Evolutionary conservation across 2,113 vertebrate species (phyloP), one percentile per base, ranked within the genome.

Genomic region (Mola mola): DNA sequence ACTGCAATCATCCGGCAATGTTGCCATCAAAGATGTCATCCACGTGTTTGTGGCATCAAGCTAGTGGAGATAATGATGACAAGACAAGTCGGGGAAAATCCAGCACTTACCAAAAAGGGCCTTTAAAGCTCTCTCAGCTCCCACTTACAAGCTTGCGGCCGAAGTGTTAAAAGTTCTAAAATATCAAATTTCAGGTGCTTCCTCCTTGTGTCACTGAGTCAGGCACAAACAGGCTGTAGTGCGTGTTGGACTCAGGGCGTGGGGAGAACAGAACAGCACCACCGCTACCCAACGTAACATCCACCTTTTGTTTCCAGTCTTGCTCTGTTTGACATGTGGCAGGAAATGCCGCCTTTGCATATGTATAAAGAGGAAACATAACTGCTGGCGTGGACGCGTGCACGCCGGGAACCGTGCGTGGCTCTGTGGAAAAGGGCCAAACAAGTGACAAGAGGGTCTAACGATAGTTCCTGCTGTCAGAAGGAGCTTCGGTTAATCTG

Each of bases 251-350:
- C 67, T 62, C 1, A 74, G 85, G 80, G 86, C 53, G 85, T 81
- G 88, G 68, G 49, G 21, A 67, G 29, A 52, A 78, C 46, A 79
- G 22, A 66, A 85, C 76, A 74, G 85, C 77, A 82, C 72, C 2
- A 53, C 42, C 69, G 61, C 68, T 50, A 47, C 42, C 56, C 65
- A 49, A 84, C 84, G 79, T 71, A 90, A 92, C 44, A 92, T 92
- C 90, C 90, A 90, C 88, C 89, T 90, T 92, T 92, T 92, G 90
- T 91, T 89, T 90, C 67, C 85, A 72, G 66, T 2, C 41, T 51
- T 26, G 76, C 61, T 19, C 72, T 77, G 74, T 86, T 82, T 75
- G 83, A 86, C 81, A 72, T 68, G 78, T 37, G 65, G 75, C 88
- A 91, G 89, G 89, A 92, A 91, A 64, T 66, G 53, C 8, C 50